phyloP scores from a whole-genome alignment of 2,888 invertebrate species.

The Ephialtes manifestator region DNA sequence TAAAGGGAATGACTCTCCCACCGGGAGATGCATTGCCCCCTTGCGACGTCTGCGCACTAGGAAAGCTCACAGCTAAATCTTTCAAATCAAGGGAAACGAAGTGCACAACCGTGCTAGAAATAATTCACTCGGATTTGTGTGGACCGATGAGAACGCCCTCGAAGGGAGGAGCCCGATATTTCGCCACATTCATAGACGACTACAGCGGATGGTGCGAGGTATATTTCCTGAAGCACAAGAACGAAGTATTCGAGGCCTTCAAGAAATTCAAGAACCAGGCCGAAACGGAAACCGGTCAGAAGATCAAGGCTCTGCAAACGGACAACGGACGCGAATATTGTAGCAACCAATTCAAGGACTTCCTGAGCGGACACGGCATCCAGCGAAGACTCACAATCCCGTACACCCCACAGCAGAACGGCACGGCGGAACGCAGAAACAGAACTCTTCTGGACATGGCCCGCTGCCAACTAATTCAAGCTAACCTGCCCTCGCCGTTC shows the following conservation, averaged over 20 bases:
- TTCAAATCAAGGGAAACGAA: not conserved
- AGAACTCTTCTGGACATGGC: constrained; percentile 38
- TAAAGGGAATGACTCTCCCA: no score
- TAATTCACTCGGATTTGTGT: constrained; percentile 74
- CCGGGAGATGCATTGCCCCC: no score
- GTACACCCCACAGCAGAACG: constrained; percentile 45
- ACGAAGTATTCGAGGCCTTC: constrained; percentile 28
- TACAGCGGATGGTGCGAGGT: constrained; percentile 64
- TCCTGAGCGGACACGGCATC: constrained; percentile 14
- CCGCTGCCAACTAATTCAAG: not conserved
- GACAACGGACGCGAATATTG: constrained; percentile 66
- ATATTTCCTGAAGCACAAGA: constrained; percentile 52
- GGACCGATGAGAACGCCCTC: constrained; percentile 14
- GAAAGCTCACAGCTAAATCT: constrained; percentile 1
- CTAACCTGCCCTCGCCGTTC: not conserved
- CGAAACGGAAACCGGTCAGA: constrained; percentile 46
- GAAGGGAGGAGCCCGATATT: constrained; percentile 23
- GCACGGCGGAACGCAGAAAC: constrained; percentile 21
- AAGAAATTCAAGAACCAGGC: constrained; percentile 20
- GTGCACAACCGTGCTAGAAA: constrained; percentile 43
- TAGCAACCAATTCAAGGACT: constrained; percentile 58
- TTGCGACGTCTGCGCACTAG: not conserved
- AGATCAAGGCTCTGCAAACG: constrained; percentile 52
- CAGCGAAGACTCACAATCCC: not conserved
- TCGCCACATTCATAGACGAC: constrained; percentile 69